Evolutionary conservation across 2,888 invertebrate species (phyloP).

Genomic region (Cybosia mesomella): DNA sequence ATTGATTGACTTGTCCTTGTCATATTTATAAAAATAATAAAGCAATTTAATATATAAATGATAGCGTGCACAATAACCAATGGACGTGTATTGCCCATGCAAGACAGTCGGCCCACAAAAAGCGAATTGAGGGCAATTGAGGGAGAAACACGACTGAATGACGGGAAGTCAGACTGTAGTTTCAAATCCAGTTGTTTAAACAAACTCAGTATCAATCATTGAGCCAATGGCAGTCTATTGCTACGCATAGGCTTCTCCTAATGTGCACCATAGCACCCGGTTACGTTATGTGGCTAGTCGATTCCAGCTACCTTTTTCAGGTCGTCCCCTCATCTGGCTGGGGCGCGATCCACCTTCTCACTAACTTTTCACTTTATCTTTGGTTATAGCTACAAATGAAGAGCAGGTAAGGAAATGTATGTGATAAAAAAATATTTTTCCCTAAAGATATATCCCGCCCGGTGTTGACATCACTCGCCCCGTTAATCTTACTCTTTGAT

Average conservation of each 20-base stretch:
- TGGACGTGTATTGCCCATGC: not conserved
- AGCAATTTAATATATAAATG: conserved; percentile 5
- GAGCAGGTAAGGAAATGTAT: not conserved
- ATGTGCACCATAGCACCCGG: too few species aligned
- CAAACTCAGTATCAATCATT: not conserved
- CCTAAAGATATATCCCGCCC: not conserved
- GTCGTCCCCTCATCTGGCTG: too few species aligned
- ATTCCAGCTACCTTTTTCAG: too few species aligned
- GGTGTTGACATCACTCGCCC: not conserved
- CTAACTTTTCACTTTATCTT: not conserved
- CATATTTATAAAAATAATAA: conserved; percentile 6
- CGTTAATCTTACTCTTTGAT: not conserved
- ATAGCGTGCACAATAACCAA: not conserved
- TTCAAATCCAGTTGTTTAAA: not conserved
- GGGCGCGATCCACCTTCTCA: not conserved
- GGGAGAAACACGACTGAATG: not conserved
- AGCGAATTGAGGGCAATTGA: conserved; percentile 1
- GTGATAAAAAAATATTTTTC: not conserved
- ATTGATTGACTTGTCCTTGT: conserved; percentile 3
- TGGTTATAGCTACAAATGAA: not conserved
- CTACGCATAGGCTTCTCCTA: not conserved
- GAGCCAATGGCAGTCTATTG: too few species aligned
- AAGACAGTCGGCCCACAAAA: not conserved
- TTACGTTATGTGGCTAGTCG: too few species aligned
- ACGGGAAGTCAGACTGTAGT: not conserved